Conservation (phyloP, 1,140 invertebrate genomes). For the Patella vulgata region DNA sequence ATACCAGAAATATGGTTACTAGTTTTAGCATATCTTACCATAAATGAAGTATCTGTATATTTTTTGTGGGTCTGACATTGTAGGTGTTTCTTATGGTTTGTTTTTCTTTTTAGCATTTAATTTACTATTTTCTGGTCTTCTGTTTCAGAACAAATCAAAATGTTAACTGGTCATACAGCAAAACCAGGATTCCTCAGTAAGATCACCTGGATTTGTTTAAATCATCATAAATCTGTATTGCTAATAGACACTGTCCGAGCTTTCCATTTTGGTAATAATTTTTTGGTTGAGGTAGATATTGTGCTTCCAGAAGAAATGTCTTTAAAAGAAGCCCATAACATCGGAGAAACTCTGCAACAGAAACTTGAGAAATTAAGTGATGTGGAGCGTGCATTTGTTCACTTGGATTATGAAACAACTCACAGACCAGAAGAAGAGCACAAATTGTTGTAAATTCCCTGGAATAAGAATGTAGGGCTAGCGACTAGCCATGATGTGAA, state of each 20-base stretch:
- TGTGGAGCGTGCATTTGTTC: conserved; percentile 69
- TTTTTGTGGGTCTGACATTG: too few relatives aligned
- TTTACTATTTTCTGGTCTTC: too few relatives aligned
- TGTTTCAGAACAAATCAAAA: conserved; percentile 57
- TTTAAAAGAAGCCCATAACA: conserved; percentile 66
- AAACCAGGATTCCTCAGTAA: conserved; percentile 60
- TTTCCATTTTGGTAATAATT: conserved; percentile 68
- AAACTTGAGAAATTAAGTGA: conserved; percentile 65
- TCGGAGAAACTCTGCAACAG: conserved; percentile 66
- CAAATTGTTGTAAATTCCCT: conserved; percentile 47
- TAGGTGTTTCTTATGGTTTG: too few relatives aligned
- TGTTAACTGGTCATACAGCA: conserved; percentile 62
- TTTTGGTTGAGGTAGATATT: conserved; percentile 65
- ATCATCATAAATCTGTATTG: conserved; percentile 64
- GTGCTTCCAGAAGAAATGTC: conserved; percentile 64
- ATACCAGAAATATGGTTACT: too few relatives aligned
- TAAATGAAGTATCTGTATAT: too few relatives aligned
- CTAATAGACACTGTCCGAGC: conserved; percentile 68
- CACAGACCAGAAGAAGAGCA: conserved; percentile 59
- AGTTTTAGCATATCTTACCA: too few relatives aligned
- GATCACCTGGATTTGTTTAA: conserved; percentile 60
- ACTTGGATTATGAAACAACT: conserved; percentile 67
- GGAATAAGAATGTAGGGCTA: too few relatives aligned
- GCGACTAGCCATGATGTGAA: too few relatives aligned
- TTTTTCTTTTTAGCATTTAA: too few relatives aligned